phyloP scores from a whole-genome alignment of 1,140 invertebrate species.

The Papilio machaon region DNA sequence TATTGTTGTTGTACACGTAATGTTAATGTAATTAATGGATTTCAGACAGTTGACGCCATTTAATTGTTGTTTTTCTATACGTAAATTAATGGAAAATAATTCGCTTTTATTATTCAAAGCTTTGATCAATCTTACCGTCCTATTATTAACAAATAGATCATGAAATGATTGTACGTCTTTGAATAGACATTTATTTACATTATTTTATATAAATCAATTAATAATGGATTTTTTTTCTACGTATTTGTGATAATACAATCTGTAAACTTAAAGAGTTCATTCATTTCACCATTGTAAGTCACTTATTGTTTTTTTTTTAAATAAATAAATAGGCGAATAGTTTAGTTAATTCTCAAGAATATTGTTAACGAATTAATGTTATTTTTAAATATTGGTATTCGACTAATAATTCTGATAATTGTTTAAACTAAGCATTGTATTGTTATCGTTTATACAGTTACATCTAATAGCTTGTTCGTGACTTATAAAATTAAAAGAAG shows the following conservation, averaged over 20 bases:
- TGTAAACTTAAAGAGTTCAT: not conserved
- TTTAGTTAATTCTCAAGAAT: not conserved
- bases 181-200: not conserved
- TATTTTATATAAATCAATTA: not conserved
- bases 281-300: not conserved
- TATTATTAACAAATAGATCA: not conserved
- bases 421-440: slow-evolving; percentile 43
- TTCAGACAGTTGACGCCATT: slow-evolving; percentile 15
- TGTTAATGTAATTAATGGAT: not conserved
- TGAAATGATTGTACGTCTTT: not conserved
- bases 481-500: slow-evolving; percentile 49
- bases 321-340: not conserved
- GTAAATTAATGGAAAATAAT: slow-evolving; percentile 13
- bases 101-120: not conserved
- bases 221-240: not conserved
- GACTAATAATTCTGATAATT: slow-evolving; percentile 41
- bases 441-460: slow-evolving; percentile 49
- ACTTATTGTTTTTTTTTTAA: not conserved
- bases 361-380: not conserved
- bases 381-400: not conserved
- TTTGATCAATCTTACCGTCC: not conserved
- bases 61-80: slow-evolving; percentile 6
- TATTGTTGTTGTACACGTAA: slow-evolving; percentile 2
- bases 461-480: slow-evolving; percentile 52
- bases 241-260: not conserved